Base-by-base conservation (phyloP, 2,113 vertebrate species). In the Prinia subflava region DNA sequence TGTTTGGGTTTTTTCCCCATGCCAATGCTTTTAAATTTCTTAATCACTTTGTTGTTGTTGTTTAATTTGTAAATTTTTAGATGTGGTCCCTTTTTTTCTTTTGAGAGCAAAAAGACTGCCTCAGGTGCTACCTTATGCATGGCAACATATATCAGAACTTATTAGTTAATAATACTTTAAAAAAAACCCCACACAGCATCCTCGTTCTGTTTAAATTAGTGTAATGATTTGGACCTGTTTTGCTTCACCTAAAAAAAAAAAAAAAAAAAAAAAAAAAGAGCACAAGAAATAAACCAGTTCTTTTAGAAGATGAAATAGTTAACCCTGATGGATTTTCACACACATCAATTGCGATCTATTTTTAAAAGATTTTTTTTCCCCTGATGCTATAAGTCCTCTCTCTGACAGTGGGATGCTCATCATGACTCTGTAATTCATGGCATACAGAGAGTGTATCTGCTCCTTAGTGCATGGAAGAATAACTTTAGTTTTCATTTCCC, bases 181-280 rank as follows among this genome's bases (percentile, higher is more conserved):
- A 63, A 76, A 76, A 94, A 81, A 9, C 35, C 24, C 7, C 28
- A 14, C 20, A 37, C 6, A 90, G 46, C 53, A 89, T 95, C 62
- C 83, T 92, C 35, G 65, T 89, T 87, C 70, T 87, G 8, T 77
- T 83, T 65, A 80, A 74, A 64, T 76, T 31, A 22, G 53, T 73
- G 56, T 93, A 53, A 53, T 96, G 75, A 92, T 96, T 87, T 89
- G 50, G 80, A 86, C 52, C 70, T 79, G 37, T 76, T 97, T 96
- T 96, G 60, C 94, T 96, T 95, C 86, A 84, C 50, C 87, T 91
- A 96, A 94, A 60, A 77, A 94, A 95, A 68, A 57, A 39, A 39
- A 39, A 95, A 68, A 57, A 39, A 39, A 39, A 96, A 94, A 60
- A 77, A 94, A 95, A 68, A 57, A 39, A 39, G 11, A 70, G 37